Percentiles rank a stretch among this genome's conserved stretches.
Evolutionary conservation across 64 coral and sea anemone species (phyloP).

Genomic region (Montipora efflorescens): DNA sequence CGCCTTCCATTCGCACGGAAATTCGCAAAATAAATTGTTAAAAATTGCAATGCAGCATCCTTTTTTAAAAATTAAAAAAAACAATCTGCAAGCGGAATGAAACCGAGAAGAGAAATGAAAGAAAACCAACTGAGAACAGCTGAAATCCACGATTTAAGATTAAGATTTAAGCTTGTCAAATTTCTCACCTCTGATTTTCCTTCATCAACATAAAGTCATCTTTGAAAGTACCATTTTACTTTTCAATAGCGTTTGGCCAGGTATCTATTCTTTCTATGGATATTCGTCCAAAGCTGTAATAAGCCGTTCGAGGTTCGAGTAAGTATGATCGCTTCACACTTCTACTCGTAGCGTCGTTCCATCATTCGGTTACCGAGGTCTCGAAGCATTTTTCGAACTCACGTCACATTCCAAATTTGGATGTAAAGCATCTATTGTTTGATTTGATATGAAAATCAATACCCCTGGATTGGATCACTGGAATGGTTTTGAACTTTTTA

Average conservation of each 20-base stretch:
- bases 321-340: not conserved
- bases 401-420: conserved; percentile 53
- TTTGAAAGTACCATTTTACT: too few relatives aligned
- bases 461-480: not conserved
- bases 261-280: too few relatives aligned
- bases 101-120: not conserved
- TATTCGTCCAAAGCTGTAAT: too few relatives aligned
- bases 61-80: too few relatives aligned
- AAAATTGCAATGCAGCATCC: too few relatives aligned
- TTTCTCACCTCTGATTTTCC: not conserved
- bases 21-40: too few relatives aligned
- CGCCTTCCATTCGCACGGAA: too few relatives aligned
- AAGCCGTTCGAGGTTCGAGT: too few relatives aligned
- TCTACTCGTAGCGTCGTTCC: not conserved
- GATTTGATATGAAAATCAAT: not conserved
- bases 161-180: not conserved
- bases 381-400: conserved; percentile 6
- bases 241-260: too few relatives aligned
- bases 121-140: not conserved
- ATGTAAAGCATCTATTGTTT: not conserved
- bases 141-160: not conserved
- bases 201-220: too few relatives aligned
- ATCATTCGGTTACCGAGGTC: conserved; percentile 17
- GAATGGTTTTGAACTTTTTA: too few relatives aligned
- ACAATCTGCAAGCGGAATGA: not conserved